phyloP scores from a whole-genome alignment of 2,888 invertebrate species.

The Parnassius smintheus region DNA sequence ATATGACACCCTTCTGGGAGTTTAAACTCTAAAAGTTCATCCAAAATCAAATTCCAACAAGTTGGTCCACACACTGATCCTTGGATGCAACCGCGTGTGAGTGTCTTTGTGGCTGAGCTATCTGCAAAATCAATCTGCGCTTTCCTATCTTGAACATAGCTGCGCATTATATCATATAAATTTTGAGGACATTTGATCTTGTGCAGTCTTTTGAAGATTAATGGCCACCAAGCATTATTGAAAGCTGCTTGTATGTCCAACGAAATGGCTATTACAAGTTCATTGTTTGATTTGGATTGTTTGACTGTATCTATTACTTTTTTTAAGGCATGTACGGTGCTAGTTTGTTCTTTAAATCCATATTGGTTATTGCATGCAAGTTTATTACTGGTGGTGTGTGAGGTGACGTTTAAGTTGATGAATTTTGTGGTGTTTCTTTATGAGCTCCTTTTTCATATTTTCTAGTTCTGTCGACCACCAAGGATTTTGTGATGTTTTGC shows the following conservation, averaged over 20 bases:
- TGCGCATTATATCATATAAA: neutral
- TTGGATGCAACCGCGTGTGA: neutral
- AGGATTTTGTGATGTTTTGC: neutral
- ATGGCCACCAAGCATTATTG: neutral
- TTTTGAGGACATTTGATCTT: neutral
- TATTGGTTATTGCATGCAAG: neutral
- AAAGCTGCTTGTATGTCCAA: no score
- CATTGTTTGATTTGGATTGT: neutral
- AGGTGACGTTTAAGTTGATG: neutral
- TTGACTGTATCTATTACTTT: neutral
- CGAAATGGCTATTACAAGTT: neutral
- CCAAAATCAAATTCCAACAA: no score
- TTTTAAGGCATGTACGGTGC: neutral
- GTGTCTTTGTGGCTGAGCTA: no score
- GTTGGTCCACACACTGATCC: neutral
- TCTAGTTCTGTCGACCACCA: conserved; percentile 29
- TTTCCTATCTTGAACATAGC: no score
- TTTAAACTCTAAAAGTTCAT: no score
- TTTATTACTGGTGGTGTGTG: neutral
- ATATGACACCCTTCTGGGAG: neutral
- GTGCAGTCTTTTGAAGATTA: neutral
- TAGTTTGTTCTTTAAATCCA: neutral
- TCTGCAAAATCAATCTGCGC: no score
- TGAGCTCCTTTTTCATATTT: conserved; percentile 13
- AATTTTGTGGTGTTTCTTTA: conserved; percentile 24